Evolutionary conservation across 30 jellyfish, hydroid and myxozoan species (phyloP), one percentile per base, ranked within the genome.

Genomic region (Aurelia sp.): DNA sequence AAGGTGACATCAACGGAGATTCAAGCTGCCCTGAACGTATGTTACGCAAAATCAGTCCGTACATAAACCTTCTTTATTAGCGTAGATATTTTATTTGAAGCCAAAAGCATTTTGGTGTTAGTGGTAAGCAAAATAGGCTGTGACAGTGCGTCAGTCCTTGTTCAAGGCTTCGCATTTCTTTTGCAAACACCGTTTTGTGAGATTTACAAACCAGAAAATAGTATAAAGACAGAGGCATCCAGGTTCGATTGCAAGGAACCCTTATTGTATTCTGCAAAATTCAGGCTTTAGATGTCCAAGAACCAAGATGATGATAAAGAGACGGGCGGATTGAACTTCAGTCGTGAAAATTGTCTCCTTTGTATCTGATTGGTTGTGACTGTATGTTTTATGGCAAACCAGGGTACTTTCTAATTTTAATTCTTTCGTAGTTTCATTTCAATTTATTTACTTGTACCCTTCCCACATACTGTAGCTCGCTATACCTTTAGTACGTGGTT

Each of bases 1-100:
- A 85, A 96, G 53, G 99, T 95, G 2, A 95, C 99, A 4, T 95
- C 99, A 64, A 95, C 99, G 13, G 99, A 95, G 62, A 85, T 95
- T 66, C 97, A 89, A 68, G 85, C 91, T 3, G 97, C 94, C 53
- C 72, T 95, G 71, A 76, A 37, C 37, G 96, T 86, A 76, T 4
- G 85, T 30, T 16, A 31, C 48, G 3, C 3, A 20, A 19, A 31
- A 20, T 31, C 22, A 66, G 55, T 20, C 1, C 78, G 22, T 18
- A n/a, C 16, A 1, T 21, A 22, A 18, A 66, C 55, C 37, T 21
- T 44, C 21, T 44, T 44, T 60, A 6, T 17, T 6, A 11, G 62
- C 20, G 20, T 6, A 19, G 55, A 66, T 4, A 66, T 60, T 21
- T 17, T 7, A 31, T n/a, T 17, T 15, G 4, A 17, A 66, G 7